phyloP scores from a whole-genome alignment of 2,888 invertebrate genomes.

The Drosophila cognata region DNA sequence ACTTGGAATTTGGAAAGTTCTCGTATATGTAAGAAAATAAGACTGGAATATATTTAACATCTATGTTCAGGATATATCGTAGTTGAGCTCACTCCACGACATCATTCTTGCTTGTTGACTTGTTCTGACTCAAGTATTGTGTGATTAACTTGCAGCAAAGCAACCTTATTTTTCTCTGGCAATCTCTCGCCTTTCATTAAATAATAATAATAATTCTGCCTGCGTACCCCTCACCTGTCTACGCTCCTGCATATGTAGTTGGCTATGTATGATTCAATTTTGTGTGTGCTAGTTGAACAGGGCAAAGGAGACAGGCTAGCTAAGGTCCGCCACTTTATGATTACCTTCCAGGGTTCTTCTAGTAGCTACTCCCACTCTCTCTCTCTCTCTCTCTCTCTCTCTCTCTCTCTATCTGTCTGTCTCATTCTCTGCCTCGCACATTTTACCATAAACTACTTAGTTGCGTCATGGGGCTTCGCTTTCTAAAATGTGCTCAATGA shows the following conservation, averaged over 20 bases:
- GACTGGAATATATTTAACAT: not conserved
- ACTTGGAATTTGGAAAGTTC: not conserved
- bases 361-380: not conserved
- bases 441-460: not conserved
- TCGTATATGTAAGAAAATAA: accelerated
- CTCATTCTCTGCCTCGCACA: not conserved
- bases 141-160: not conserved
- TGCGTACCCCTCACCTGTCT: not conserved
- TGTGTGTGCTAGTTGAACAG: conserved; percentile 18
- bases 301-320: not conserved
- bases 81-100: not conserved
- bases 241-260: conserved; percentile 4
- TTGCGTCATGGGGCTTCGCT: conserved; percentile 15
- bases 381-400: not conserved
- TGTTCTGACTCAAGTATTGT: not conserved
- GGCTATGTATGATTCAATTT: conserved; percentile 58
- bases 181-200: not conserved
- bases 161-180: not conserved
- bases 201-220: not conserved
- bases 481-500: conserved; percentile 29
- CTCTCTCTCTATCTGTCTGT: not conserved
- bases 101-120: not conserved
- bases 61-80: not conserved
- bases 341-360: not conserved
- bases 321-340: conserved; percentile 21